Conservation (phyloP, 2,797 vertebrate species). For the Premnoplex brunnescens region DNA sequence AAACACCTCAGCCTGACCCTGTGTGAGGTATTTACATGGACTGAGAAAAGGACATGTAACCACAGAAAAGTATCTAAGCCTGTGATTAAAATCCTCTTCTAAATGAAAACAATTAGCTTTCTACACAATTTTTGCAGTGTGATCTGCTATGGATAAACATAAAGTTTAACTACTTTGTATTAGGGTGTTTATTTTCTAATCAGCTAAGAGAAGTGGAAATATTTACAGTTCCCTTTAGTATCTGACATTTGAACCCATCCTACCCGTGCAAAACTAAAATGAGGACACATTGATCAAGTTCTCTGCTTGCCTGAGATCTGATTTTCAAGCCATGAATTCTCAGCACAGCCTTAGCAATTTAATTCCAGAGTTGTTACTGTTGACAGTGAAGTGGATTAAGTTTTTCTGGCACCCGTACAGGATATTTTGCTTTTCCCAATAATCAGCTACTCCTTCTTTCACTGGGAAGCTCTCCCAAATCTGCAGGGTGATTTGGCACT, state of each 20-base stretch:
- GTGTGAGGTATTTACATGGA: neutral
- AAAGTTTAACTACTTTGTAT: neutral
- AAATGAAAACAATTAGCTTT: neutral
- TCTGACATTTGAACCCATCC: neutral
- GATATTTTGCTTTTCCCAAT: slow-evolving; percentile 28
- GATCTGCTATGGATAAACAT: neutral
- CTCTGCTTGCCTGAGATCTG: neutral
- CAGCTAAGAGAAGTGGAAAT: neutral
- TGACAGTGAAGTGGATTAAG: slow-evolving; percentile 35
- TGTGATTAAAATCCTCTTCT: neutral
- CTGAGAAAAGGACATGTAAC: neutral
- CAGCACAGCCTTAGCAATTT: neutral
- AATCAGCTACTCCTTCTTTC: neutral
- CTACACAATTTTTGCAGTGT: neutral
- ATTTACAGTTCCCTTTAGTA: neutral
- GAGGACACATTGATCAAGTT: neutral
- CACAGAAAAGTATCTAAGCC: neutral
- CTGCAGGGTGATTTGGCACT: slow-evolving; percentile 29
- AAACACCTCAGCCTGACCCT: neutral
- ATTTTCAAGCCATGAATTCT: neutral
- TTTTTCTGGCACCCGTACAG: slow-evolving; percentile 15
- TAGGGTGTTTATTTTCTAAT: neutral
- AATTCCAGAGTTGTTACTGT: neutral
- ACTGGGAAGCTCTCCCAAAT: neutral
- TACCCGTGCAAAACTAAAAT: neutral